A percentile compares a stretch with the other conserved stretches of the same genome.
phyloP scores from a whole-genome alignment of 2,113 vertebrate species.

The Camelus bactrianus region DNA sequence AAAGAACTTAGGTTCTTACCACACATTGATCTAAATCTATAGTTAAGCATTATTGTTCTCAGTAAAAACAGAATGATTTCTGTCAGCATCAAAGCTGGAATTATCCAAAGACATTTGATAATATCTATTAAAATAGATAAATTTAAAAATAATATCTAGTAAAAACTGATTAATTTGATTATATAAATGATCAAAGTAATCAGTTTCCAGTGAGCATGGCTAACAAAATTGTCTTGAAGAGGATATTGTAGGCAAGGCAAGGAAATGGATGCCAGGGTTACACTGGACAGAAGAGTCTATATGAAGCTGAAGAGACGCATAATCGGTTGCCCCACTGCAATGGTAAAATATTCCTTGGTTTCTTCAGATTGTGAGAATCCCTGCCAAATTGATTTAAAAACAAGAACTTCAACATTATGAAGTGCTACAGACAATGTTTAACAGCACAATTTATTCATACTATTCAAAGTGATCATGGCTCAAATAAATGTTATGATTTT shows the following conservation, averaged over 20 bases:
- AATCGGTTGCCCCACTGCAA: neutral
- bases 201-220: neutral
- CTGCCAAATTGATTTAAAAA: neutral
- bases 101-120: neutral
- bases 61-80: constrained; percentile 40
- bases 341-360: neutral
- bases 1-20: neutral
- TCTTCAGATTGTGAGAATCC: constrained; percentile 19
- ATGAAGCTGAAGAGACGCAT: neutral
- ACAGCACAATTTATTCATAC: neutral
- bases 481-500: neutral
- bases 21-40: constrained; percentile 16
- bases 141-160: neutral
- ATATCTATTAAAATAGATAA: neutral
- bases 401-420: neutral
- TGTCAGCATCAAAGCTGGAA: neutral
- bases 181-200: neutral
- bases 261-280: neutral
- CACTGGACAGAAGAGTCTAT: neutral
- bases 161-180: neutral
- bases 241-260: neutral
- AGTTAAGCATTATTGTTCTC: neutral
- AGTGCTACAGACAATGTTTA: neutral
- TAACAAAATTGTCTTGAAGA: neutral
- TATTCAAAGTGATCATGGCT: neutral